Base-by-base conservation (phyloP, 2,113 vertebrate genomes). In the Mustelus asterias region DNA sequence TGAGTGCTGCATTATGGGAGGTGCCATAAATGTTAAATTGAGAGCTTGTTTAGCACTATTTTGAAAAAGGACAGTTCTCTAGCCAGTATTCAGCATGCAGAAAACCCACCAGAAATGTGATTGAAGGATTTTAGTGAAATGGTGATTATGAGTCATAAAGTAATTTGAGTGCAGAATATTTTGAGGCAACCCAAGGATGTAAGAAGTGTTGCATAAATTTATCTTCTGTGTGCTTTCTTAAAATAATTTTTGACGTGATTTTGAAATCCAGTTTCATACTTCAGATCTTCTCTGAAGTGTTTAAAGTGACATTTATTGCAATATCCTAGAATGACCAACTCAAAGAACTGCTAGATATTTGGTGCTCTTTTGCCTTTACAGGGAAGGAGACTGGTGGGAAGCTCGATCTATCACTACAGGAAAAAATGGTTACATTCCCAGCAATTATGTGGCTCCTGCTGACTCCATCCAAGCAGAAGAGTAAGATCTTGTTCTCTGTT, bases 341-440 rank as follows among this genome's bases (percentile, higher is more conserved):
- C 0, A 16, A 14, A 0, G 0, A 72, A 60, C 18, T 48, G 10
- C 90, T 37, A 83, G 76, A 1, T 72, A 76, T 70, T 48, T 72
- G 48, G 10, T 63, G 44, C 48, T 88, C 8, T 48, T 85, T 26
- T 97, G 89, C 20, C 90, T 95, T 96, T 90, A 96, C 97, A 99
- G 99, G 97, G 99, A 99, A 97, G 99, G 99, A 97, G 99, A 99
- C 97, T 99, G 99, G 99, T 99, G 99, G 99, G 99, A 99, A 98
- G 99, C 99, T 95, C 98, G 98, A 96, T 99, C 99, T 96, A 99
- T 99, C 97, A 99, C 98, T 97, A 99, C 99, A 0, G 99, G 99
- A 97, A 99, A 99, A 97, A 99, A 98, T 78, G 99, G 99, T 96
- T 99, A 99, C 97, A 99, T 99, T 97, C 99, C 99, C 85, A 99